These are phyloP conservation scores for Drosophila antonietae DNA, from an alignment of 2,888 invertebrate genomes.

Conservation along the genomic window DNA sequence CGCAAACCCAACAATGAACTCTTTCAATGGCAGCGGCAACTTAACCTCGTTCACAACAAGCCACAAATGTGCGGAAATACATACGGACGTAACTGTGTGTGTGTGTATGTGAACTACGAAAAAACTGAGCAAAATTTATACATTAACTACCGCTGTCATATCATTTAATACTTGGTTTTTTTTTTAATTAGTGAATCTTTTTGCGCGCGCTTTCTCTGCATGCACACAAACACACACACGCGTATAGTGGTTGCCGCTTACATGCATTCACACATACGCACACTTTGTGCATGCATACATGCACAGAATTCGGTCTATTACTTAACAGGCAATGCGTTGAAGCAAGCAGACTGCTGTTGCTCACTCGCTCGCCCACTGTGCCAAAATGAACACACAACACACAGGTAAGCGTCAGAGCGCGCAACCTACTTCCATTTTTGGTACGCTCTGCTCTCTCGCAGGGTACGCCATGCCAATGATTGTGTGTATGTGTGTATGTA, in stretches of 20 bases:
- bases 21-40: constrained; percentile 66
- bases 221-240: constrained; percentile 17
- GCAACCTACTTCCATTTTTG: constrained; percentile 66
- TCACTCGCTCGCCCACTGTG: constrained; percentile 20
- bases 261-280: constrained; percentile 24
- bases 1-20: constrained; percentile 63
- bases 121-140: constrained; percentile 29
- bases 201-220: constrained; percentile 78
- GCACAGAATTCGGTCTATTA: constrained; percentile 62
- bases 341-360: constrained; percentile 36
- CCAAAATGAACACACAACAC: constrained; percentile 39
- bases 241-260: constrained; percentile 32
- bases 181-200: constrained; percentile 56
- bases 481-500: constrained; percentile 1
- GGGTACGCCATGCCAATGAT: constrained; percentile 10
- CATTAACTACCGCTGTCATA: constrained; percentile 32
- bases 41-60: constrained; percentile 61
- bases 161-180: constrained; percentile 38
- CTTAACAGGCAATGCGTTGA: constrained; percentile 64
- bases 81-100: background rate
- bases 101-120: constrained; percentile 11
- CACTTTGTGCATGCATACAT: constrained; percentile 22
- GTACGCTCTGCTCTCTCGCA: constrained; percentile 26
- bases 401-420: constrained; percentile 47
- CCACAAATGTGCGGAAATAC: constrained; percentile 55